A percentile compares a stretch with the other conserved stretches of the same genome.
phyloP scores from a whole-genome alignment of 2,797 vertebrate genomes.

The Anas flavirostris region DNA sequence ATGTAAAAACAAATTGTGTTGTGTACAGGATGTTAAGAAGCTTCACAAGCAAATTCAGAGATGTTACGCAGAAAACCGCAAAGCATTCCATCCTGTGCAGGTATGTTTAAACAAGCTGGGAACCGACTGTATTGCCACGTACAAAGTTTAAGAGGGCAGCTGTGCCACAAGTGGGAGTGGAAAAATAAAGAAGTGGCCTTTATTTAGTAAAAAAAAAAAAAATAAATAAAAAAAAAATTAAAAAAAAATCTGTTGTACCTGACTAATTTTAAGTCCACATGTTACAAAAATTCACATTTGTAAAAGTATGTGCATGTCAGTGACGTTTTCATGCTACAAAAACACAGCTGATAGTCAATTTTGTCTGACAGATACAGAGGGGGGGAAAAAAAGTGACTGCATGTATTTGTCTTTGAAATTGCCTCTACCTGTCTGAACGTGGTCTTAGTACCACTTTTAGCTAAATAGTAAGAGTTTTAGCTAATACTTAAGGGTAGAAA shows the following conservation, averaged over 20 bases:
- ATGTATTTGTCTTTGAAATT: not conserved
- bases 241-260: not conserved
- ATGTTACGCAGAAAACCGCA: conserved; percentile 95
- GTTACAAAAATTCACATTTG: rapidly evolving
- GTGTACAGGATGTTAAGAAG: conserved; percentile 90
- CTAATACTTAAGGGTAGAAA: not conserved
- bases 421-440: not conserved
- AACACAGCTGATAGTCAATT: not conserved
- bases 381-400: not conserved
- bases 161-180: not conserved
- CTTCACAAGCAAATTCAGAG: conserved; percentile 98
- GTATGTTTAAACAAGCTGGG: conserved; percentile 67
- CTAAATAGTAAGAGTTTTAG: not conserved
- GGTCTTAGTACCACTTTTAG: not conserved
- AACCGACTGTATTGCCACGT: not conserved
- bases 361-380: not conserved
- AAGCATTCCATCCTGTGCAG: conserved; percentile 90
- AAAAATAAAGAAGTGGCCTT: not conserved
- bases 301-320: not conserved
- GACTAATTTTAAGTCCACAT: not conserved
- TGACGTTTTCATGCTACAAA: not conserved
- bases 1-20: conserved; percentile 64
- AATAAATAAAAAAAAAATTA: not conserved
- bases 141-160: not conserved
- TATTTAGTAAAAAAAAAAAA: not conserved